Conservation (phyloP, 2,888 invertebrate species). For the Harpalus rufipes region DNA sequence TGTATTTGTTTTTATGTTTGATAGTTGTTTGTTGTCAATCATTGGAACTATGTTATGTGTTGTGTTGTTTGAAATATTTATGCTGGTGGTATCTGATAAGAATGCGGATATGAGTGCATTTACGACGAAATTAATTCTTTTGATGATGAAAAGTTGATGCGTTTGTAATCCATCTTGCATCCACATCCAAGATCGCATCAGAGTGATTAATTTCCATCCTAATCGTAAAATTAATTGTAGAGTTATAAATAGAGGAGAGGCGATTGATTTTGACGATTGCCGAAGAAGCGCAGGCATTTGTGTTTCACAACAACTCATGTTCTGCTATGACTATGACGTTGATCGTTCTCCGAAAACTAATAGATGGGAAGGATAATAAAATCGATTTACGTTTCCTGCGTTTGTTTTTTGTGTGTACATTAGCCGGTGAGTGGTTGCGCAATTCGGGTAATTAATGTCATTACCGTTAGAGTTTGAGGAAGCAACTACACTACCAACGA, state of each 20-base stretch:
- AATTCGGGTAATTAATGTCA: conserved; percentile 66
- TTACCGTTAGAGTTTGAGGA: conserved; percentile 62
- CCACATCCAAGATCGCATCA: conserved; percentile 19
- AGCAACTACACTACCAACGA: conserved; percentile 5
- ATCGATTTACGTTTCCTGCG: conserved; percentile 63
- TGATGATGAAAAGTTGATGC: conserved; percentile 22
- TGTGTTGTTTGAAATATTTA: neutral
- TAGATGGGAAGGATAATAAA: conserved; percentile 62
- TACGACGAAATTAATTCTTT: conserved; percentile 38
- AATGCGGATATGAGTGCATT: conserved; percentile 38
- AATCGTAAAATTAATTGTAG: conserved; percentile 63
- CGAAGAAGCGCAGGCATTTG: conserved; percentile 11
- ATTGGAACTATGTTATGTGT: no score
- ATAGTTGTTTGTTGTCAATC: no score
- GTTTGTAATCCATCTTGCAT: conserved; percentile 40
- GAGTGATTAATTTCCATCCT: conserved; percentile 61
- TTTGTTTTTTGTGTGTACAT: conserved; percentile 45
- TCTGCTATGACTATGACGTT: neutral
- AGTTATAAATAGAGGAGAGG: conserved; percentile 50
- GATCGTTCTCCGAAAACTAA: conserved; percentile 54
- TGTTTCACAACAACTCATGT: conserved; percentile 45
- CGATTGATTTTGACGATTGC: conserved; percentile 59
- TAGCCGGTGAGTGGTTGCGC: conserved; percentile 55
- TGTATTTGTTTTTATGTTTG: no score
- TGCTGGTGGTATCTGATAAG: neutral